Evolutionary conservation across 1,140 invertebrate genomes (phyloP), one percentile per base, ranked within the genome.

Genomic region (Orius insidiosus): DNA sequence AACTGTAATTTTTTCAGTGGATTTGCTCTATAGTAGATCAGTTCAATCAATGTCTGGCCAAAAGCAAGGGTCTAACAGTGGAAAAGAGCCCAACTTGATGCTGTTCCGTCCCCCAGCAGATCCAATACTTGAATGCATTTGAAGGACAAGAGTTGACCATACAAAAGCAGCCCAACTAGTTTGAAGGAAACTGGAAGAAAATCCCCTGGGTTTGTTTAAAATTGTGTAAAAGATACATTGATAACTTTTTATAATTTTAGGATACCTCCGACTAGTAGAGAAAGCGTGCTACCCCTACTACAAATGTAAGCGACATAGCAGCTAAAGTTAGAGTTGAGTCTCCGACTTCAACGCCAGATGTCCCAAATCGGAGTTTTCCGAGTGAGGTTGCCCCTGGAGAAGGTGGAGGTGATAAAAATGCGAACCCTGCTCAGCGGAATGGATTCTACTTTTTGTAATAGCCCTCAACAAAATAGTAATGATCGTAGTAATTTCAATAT

Each of bases 101-200:
- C 88, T 88, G 88, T 93, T 52, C 90, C 89, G 49, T 93, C 89
- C 46, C 88, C 90, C 88, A 93, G 65, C 87, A 92, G 71, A 92
- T 94, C 60, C 86, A 88, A 55, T 94, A 93, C 70, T 72, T 93
- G 49, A 92, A 88, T 70, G 80, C 86, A 48, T 93, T 94, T 65
- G 88, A 94, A 70, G 88, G 88, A 38, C 89, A 95, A 71, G 90
- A 95, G 68, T 65, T 94, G 52, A 93, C 88, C 45, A 95, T 94
- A 65, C 89, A 93, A 61, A 94, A 93, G 64, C 89, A 94, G 65
- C 84, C 89, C 11, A 95, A 87, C 84, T 18, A 84, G 81, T 59
- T 64, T 88, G n/a, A 82, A 82, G 60, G 80, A 84, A 55, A 62
- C 68, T 1, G 69, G 67, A 59, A 67, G 69, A 52, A 69, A 69